A percentile compares a stretch with the other conserved stretches of the same genome.
phyloP scores from a whole-genome alignment of 2,113 vertebrate genomes.

The Crocuta crocuta region DNA sequence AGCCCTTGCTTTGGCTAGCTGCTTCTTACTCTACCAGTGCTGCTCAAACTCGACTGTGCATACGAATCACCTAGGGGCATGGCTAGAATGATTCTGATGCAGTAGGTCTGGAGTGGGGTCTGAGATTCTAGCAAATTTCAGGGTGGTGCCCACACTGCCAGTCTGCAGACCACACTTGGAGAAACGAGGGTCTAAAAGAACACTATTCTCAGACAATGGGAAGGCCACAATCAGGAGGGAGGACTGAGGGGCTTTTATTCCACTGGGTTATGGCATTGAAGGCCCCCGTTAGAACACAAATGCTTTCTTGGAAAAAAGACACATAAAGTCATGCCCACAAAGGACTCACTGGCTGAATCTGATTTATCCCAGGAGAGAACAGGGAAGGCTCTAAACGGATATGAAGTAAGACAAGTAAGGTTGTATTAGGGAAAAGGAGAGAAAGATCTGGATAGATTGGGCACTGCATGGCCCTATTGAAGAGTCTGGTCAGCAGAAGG shows the following conservation, averaged over 20 bases:
- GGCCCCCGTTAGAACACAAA: slow-evolving; percentile 1
- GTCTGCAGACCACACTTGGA: not conserved
- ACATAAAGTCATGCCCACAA: slow-evolving; percentile 45
- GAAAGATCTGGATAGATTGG: not conserved
- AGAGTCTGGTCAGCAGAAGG: slow-evolving; percentile 21
- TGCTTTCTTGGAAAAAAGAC: not conserved
- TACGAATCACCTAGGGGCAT: not conserved
- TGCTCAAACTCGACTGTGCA: not conserved
- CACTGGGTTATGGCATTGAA: not conserved
- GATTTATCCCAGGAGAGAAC: slow-evolving; percentile 14
- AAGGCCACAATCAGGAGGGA: not conserved
- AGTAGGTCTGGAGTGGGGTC: slow-evolving; percentile 2
- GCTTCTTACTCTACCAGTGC: not conserved
- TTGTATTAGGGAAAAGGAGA: slow-evolving; percentile 15
- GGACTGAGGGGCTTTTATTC: not conserved
- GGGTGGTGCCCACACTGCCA: not conserved
- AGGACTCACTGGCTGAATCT: slow-evolving; percentile 5
- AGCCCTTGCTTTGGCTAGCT: not conserved
- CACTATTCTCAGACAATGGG: not conserved
- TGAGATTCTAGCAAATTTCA: slow-evolving; percentile 38
- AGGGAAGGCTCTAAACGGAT: not conserved
- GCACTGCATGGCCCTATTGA: not conserved
- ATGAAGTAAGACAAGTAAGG: slow-evolving; percentile 17
- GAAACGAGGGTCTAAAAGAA: slow-evolving; percentile 42
- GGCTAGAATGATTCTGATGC: not conserved